Percentiles rank a stretch among this genome's conserved stretches.
These are phyloP conservation scores for Bruchidius siliquastri DNA, from an alignment of 2,888 invertebrate species.

Conservation along the genomic window DNA sequence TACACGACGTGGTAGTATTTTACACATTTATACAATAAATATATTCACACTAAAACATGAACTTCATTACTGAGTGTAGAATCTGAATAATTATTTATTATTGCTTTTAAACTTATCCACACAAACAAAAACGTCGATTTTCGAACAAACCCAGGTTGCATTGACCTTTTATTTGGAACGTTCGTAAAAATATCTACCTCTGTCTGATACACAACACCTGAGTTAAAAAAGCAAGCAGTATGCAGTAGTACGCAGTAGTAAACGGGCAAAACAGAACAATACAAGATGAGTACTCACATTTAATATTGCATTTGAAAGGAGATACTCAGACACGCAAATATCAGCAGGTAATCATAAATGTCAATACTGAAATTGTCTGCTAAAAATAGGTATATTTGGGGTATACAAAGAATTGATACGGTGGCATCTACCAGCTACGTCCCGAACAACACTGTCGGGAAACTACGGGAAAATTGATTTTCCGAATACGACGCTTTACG, in stretches of 20 bases:
- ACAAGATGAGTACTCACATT: background rate
- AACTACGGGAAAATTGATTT: background rate
- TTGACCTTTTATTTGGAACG: background rate
- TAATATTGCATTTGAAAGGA: background rate
- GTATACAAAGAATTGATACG: background rate
- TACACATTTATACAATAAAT: too few relatives aligned
- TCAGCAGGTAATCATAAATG: constrained; percentile 23
- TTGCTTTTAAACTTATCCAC: background rate
- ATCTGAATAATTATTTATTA: background rate
- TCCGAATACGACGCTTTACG: background rate
- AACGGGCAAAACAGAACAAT: background rate
- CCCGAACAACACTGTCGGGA: background rate
- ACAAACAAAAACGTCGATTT: background rate
- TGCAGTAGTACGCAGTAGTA: background rate
- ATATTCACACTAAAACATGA: too few relatives aligned
- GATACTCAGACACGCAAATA: constrained; percentile 24
- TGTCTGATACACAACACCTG: background rate
- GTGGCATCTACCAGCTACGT: background rate
- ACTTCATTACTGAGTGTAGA: background rate
- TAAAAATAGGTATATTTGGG: constrained; percentile 11
- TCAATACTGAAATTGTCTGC: constrained; percentile 20
- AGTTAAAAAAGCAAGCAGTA: background rate
- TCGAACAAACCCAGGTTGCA: background rate
- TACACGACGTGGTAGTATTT: too few relatives aligned
- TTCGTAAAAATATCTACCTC: background rate